phyloP scores from a whole-genome alignment of 1,140 invertebrate species.

The Dysdera silvatica region DNA sequence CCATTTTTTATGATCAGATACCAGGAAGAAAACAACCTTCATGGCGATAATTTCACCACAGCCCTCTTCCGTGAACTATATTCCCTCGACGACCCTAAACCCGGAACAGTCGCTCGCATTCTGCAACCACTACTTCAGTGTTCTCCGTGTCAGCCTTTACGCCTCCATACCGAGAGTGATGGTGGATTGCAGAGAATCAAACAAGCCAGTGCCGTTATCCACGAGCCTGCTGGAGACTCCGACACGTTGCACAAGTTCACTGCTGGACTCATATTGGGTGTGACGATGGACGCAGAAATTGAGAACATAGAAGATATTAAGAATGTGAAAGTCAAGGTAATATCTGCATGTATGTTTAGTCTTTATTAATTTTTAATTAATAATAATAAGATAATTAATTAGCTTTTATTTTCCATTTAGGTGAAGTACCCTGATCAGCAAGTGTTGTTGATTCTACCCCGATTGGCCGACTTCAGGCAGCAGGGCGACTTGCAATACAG shows the following conservation, averaged over 20 bases:
- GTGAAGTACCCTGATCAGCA: slow-evolving; percentile 83
- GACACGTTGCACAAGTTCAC: slow-evolving; percentile 88
- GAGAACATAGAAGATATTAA: slow-evolving; percentile 63
- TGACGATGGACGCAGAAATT: slow-evolving; percentile 77
- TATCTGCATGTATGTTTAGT: neutral
- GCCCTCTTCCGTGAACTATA: slow-evolving; percentile 68
- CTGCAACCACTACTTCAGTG: slow-evolving; percentile 65
- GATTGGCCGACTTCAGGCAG: slow-evolving; percentile 49
- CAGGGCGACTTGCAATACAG: slow-evolving; percentile 53
- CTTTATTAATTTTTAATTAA: too few relatives aligned
- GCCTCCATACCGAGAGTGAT: slow-evolving; percentile 12
- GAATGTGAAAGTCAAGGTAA: slow-evolving; percentile 67
- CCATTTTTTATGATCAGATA: slow-evolving; percentile 31
- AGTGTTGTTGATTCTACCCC: slow-evolving; percentile 69
- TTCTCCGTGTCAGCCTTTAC: slow-evolving; percentile 38
- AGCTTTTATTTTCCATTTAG: slow-evolving; percentile 36
- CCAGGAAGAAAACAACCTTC: slow-evolving; percentile 47
- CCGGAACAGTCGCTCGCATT: slow-evolving; percentile 67
- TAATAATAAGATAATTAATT: too few relatives aligned
- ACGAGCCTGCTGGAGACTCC: slow-evolving; percentile 70
- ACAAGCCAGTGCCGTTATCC: slow-evolving; percentile 65
- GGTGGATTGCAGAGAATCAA: slow-evolving; percentile 24
- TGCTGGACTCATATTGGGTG: slow-evolving; percentile 76
- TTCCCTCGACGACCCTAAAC: slow-evolving; percentile 70
- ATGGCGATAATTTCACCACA: slow-evolving; percentile 67